phyloP scores from a whole-genome alignment of 2,113 vertebrate genomes.

The Eurypyga helias region DNA sequence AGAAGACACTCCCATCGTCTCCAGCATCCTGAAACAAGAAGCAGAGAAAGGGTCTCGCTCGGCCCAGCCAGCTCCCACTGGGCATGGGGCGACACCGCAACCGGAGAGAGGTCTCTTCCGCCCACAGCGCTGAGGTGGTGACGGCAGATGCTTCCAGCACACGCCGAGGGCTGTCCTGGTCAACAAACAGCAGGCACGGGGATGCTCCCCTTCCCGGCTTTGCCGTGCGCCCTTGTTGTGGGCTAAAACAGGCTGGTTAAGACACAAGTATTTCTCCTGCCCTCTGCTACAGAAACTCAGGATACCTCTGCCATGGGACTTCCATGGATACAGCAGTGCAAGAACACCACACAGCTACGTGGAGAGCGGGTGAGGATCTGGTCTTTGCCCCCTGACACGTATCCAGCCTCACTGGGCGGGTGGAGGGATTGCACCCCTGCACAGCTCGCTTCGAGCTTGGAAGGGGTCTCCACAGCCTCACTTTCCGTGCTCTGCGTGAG shows the following conservation, averaged over 20 bases:
- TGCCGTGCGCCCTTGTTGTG: not conserved
- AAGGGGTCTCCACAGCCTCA: not conserved
- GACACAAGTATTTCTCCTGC: not conserved
- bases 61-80: not conserved
- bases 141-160: not conserved
- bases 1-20: constrained; percentile 45
- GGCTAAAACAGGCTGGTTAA: not conserved
- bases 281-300: not conserved
- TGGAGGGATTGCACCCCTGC: not conserved
- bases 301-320: not conserved
- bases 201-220: not conserved
- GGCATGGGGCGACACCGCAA: not conserved
- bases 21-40: constrained; percentile 63
- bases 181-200: not conserved
- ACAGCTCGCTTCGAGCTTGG: not conserved
- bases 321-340: too few relatives aligned
- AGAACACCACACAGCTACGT: not conserved
- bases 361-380: not conserved
- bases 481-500: not conserved
- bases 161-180: not conserved
- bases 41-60: not conserved
- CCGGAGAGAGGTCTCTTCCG: not conserved
- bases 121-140: not conserved
- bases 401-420: not conserved
- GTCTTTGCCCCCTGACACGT: not conserved